Conservation (phyloP, 2,113 vertebrate genomes). For the Brachyistius frenatus region DNA sequence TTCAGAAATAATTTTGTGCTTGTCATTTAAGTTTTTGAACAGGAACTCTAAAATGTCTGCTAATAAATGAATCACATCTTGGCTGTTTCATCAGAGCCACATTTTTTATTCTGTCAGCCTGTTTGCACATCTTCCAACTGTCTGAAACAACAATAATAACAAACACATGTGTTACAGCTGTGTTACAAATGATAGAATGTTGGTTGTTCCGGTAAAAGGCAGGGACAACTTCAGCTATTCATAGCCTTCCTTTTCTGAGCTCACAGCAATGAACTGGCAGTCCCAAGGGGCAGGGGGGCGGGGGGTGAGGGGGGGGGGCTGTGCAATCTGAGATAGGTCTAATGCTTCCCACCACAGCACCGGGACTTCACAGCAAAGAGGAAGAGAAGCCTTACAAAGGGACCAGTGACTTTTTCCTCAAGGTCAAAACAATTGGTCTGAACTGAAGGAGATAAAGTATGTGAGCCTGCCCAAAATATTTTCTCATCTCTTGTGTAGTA, state of each 20-base stretch:
- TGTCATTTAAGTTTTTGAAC: constrained; percentile 21
- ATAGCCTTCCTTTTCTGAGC: constrained; percentile 72
- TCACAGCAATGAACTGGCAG: constrained; percentile 59
- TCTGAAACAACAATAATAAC: constrained; percentile 52
- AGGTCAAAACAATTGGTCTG: constrained; percentile 72
- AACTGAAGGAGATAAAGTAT: constrained; percentile 42
- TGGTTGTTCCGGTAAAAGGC: constrained; percentile 66
- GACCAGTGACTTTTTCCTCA: constrained; percentile 60
- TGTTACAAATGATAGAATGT: constrained; percentile 64
- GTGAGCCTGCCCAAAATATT: constrained; percentile 35
- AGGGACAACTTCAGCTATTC: constrained; percentile 75
- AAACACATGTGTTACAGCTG: constrained; percentile 59
- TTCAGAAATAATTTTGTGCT: background rate
- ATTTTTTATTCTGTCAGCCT: background rate
- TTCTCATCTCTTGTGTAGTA: constrained; percentile 17
- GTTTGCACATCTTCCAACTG: constrained; percentile 26
- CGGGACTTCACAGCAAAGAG: constrained; percentile 46
- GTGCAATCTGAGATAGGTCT: constrained; percentile 80
- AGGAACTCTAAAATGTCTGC: background rate
- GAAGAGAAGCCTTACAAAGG: constrained; percentile 54
- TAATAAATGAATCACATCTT: background rate
- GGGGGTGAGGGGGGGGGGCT: constrained; percentile 18
- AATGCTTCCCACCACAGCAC: constrained; percentile 74
- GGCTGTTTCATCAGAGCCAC: constrained; percentile 12
- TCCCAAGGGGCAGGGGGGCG: constrained; percentile 47